Evolutionary conservation across 1,140 invertebrate species (phyloP).

Genomic region (Euura saliciscinereae): DNA sequence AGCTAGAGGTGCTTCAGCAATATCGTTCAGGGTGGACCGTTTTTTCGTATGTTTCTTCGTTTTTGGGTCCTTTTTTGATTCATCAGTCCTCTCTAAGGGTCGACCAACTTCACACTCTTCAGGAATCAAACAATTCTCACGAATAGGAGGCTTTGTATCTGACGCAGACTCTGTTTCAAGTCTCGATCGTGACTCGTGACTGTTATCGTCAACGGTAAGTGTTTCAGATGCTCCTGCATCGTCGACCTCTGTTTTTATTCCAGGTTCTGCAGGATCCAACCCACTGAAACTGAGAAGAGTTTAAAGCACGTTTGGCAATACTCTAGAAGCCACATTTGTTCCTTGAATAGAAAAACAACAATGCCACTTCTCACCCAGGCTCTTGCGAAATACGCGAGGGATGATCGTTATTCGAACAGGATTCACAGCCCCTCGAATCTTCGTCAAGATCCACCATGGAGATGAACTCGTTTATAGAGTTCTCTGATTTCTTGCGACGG

Average conservation of each 20-base stretch:
- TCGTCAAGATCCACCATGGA: constrained; percentile 24
- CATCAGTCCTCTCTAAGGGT: too few relatives aligned
- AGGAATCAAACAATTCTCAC: too few relatives aligned
- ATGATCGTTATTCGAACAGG: neutral
- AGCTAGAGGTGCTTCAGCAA: too few relatives aligned
- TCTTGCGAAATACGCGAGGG: neutral
- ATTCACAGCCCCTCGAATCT: constrained; percentile 11
- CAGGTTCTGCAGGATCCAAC: neutral
- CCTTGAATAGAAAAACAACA: too few relatives aligned
- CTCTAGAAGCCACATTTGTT: too few relatives aligned
- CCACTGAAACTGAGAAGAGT: neutral
- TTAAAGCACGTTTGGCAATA: neutral
- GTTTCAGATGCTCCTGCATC: neutral
- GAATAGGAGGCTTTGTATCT: too few relatives aligned
- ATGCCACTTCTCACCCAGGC: neutral
- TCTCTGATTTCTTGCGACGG: neutral
- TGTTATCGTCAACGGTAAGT: neutral
- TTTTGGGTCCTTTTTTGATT: too few relatives aligned
- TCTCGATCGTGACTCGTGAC: too few relatives aligned
- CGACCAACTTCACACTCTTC: too few relatives aligned
- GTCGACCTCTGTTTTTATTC: neutral
- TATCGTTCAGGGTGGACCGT: too few relatives aligned
- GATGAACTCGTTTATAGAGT: constrained; percentile 27
- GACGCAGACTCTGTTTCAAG: too few relatives aligned
- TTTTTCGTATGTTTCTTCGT: too few relatives aligned